These are phyloP conservation scores for Aleiodes testaceus DNA, from an alignment of 2,888 invertebrate genomes.

Conservation along the genomic window DNA sequence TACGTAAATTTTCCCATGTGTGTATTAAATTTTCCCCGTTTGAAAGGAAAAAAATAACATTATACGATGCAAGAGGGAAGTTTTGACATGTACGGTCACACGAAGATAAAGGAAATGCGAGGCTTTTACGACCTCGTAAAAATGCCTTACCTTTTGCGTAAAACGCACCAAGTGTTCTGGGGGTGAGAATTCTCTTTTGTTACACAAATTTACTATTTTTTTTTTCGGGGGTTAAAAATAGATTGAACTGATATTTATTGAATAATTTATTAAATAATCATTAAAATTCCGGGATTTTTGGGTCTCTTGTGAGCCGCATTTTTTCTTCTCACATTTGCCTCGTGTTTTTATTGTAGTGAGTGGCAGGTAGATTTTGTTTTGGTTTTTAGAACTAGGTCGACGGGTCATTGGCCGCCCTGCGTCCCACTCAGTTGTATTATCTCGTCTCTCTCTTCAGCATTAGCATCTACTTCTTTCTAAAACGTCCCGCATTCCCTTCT, in stretches of 20 bases:
- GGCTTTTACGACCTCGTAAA: slow-evolving; percentile 58
- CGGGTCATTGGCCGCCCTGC: slow-evolving; percentile 60
- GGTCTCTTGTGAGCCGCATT: no score
- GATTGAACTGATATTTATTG: no score
- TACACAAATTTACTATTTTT: not conserved
- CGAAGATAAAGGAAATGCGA: slow-evolving; percentile 13
- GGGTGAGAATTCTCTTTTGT: not conserved
- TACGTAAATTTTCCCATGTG: slow-evolving; percentile 30
- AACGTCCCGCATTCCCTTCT: slow-evolving; percentile 41
- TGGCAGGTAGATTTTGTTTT: slow-evolving; percentile 64
- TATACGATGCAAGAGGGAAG: slow-evolving; percentile 19
- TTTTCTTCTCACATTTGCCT: not conserved
- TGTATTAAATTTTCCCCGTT: slow-evolving; percentile 15
- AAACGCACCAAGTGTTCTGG: slow-evolving; percentile 24
- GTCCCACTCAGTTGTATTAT: slow-evolving; percentile 43
- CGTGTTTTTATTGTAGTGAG: not conserved
- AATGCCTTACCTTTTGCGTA: slow-evolving; percentile 34
- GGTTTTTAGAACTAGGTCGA: slow-evolving; percentile 67
- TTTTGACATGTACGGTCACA: not conserved
- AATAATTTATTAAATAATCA: no score
- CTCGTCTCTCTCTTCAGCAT: slow-evolving; percentile 25
- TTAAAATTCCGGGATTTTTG: no score
- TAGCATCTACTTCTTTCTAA: slow-evolving; percentile 43
- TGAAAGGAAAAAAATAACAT: not conserved
- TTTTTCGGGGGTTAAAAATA: not conserved